Evolutionary conservation across 1,140 invertebrate species (phyloP), one percentile per base, ranked within the genome.

Genomic region (Nomia melanderi): DNA sequence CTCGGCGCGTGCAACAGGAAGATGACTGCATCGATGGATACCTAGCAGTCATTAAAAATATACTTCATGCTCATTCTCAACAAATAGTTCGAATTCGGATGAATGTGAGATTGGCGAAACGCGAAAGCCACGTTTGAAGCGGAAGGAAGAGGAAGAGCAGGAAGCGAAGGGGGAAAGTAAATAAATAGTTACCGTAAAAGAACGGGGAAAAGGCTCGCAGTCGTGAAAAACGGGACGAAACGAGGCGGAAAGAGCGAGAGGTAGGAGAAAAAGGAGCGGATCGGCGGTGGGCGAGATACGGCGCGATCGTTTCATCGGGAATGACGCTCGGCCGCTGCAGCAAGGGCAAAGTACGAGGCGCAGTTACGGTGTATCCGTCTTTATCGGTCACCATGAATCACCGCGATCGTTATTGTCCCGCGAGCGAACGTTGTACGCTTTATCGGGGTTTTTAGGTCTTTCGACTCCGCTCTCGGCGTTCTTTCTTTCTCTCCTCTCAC

Each of bases 371-470:
- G 81, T 87, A 87, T 86, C 77, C 84, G 83, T 81, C 73, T 88
- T 90, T 91, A 90, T 91, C 88, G 62, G 72, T 83, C 77, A 83
- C 60, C 78, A 83, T 91, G 89, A 91, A 90, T 91, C 90, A 91
- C 87, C 50, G 76, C n/a, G 74, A 87, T 86, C 86, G 78, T 88
- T 87, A 87, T 86, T 89, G 84, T 88, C 84, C 86, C 81, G 20
- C 7, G 8, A n/a, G 6, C 54, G 62, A 75, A 82, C 79, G 59
- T 77, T 77, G 47, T 56, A 23, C 47, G 69, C 41, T 47, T 78
- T 85, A 88, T 87, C 79, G 78, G 56, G 83, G 81, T 85, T 87
- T 88, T 87, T 73, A 64, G 60, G 59, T 72, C 66, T 44, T 72
- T 72, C 29, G 75, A 31, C 33, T 14, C 20, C 69, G 9, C 25